Evolutionary conservation across 2,888 invertebrate genomes (phyloP).

Genomic region (Cephus pygmeus): DNA sequence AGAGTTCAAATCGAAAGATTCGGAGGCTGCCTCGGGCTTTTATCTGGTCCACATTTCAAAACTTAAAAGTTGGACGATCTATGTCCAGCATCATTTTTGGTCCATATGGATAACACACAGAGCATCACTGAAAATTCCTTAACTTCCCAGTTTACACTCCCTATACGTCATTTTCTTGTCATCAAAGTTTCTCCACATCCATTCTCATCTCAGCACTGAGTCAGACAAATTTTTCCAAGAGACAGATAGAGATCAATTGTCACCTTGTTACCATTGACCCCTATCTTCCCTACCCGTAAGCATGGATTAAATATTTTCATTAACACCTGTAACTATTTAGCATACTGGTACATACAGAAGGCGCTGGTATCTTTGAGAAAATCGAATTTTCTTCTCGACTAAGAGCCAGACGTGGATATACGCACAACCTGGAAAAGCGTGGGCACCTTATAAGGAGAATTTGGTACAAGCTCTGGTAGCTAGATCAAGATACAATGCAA

Average conservation of each 20-base stretch:
- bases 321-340: no score
- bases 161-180: neutral
- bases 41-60: conserved; percentile 52
- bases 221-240: neutral
- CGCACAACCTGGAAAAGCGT: neutral
- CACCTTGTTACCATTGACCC: no score
- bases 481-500: neutral
- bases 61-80: conserved; percentile 34
- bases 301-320: no score
- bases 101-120: neutral
- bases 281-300: no score
- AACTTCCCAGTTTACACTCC: neutral
- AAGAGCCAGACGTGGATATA: neutral
- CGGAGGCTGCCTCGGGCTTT: conserved; percentile 35
- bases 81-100: neutral
- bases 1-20: conserved; percentile 45
- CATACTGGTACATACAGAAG: no score
- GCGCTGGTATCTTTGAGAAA: neutral
- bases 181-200: neutral
- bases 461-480: neutral
- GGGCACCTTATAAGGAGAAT: neutral
- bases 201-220: neutral
- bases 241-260: no score
- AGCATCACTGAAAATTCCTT: neutral
- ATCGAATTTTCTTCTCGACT: neutral